Conservation (phyloP, 2,113 vertebrate genomes). For the Polypterus senegalus region DNA sequence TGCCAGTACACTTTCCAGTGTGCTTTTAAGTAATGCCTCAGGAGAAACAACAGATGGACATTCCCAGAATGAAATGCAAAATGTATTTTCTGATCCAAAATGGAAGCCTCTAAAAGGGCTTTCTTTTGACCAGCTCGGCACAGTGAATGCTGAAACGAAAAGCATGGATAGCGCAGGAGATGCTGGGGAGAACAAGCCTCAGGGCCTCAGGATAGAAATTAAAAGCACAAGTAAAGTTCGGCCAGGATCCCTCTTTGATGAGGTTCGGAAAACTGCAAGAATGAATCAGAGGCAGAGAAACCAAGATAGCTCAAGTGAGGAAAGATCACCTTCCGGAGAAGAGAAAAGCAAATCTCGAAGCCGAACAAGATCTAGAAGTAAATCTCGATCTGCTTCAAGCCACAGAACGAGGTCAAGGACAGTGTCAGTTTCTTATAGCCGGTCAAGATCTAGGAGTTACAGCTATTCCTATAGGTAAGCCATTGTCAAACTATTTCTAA, state of each 20-base stretch:
- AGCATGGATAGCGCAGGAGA: constrained; percentile 23
- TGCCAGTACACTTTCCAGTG: constrained; percentile 5
- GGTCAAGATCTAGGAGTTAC: constrained; percentile 70
- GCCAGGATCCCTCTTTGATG: constrained; percentile 89
- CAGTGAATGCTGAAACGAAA: constrained; percentile 28
- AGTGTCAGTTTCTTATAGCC: constrained; percentile 61
- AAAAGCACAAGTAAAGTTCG: constrained; percentile 84
- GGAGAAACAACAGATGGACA: constrained; percentile 28
- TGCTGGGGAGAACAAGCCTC: constrained; percentile 39
- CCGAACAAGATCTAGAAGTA: constrained; percentile 55
- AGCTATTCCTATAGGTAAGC: constrained; percentile 75
- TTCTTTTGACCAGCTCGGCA: constrained; percentile 32
- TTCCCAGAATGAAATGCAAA: constrained; percentile 21
- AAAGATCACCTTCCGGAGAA: constrained; percentile 56
- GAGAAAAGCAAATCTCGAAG: constrained; percentile 50
- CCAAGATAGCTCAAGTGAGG: constrained; percentile 87
- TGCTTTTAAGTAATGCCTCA: constrained; percentile 11
- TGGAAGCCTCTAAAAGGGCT: constrained; percentile 84
- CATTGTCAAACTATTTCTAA: not conserved
- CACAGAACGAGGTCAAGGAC: constrained; percentile 54
- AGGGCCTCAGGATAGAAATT: constrained; percentile 83
- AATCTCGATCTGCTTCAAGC: constrained; percentile 70
- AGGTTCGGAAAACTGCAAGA: constrained; percentile 85
- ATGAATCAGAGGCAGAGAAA: constrained; percentile 85
- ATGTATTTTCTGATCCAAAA: constrained; percentile 50